These are phyloP conservation scores for Eulithis prunata DNA, from an alignment of 2,888 invertebrate genomes.

Conservation along the genomic window DNA sequence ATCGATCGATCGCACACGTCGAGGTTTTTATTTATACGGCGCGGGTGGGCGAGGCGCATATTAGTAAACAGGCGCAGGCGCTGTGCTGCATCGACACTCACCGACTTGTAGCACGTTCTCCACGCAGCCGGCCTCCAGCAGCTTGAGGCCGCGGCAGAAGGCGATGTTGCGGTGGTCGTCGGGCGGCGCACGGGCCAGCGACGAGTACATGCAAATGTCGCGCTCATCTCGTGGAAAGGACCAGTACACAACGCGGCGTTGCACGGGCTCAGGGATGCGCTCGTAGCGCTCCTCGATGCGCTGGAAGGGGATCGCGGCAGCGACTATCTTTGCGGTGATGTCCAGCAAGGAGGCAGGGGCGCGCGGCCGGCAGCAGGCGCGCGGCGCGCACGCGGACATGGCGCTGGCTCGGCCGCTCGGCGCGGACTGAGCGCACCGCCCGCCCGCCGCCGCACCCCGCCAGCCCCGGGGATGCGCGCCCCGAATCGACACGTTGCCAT, in stretches of 20 bases:
- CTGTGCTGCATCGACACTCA: constrained; percentile 83
- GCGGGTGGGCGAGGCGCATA: constrained; percentile 84
- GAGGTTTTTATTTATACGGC: constrained; percentile 84
- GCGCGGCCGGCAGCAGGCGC: constrained; percentile 83
- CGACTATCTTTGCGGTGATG: constrained; percentile 92
- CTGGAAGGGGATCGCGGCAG: constrained; percentile 93
- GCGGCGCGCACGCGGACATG: constrained; percentile 82
- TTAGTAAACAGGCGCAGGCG: constrained; percentile 84
- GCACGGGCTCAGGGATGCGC: constrained; percentile 95
- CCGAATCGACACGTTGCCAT: constrained; percentile 79
- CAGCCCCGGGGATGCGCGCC: constrained; percentile 73
- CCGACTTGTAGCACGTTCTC: constrained; percentile 95
- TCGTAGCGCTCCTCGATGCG: constrained; percentile 94
- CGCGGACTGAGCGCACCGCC: constrained; percentile 72
- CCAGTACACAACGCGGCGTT: constrained; percentile 94
- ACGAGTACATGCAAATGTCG: constrained; percentile 96
- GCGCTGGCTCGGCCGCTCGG: constrained; percentile 82
- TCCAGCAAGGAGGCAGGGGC: constrained; percentile 91
- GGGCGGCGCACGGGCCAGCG: constrained; percentile 85
- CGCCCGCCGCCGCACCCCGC: constrained; percentile 42
- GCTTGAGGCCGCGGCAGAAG: constrained; percentile 93
- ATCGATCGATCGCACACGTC: constrained; percentile 85
- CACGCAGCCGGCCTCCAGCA: constrained; percentile 92
- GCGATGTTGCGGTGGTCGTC: constrained; percentile 92
- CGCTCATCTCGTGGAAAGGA: constrained; percentile 94